Percentiles rank a stretch among this genome's conserved stretches.
Evolutionary conservation across 2,888 invertebrate genomes (phyloP).

Genomic region (Slavum lentiscoides): DNA sequence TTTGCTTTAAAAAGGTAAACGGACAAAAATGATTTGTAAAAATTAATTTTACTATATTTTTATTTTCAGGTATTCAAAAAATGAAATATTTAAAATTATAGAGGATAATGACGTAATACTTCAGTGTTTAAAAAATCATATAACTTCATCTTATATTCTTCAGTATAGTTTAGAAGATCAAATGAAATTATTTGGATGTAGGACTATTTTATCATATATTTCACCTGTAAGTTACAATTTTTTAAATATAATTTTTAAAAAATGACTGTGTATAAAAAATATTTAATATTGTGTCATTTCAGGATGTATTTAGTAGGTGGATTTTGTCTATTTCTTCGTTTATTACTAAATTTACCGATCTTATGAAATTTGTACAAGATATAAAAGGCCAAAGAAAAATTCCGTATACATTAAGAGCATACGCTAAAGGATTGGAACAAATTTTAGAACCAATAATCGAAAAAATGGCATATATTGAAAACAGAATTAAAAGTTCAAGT

Average conservation of each 20-base stretch:
- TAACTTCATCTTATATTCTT: constrained; percentile 28
- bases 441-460: constrained; percentile 41
- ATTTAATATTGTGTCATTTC: constrained; percentile 14
- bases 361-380: constrained; percentile 10
- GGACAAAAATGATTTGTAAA: neutral
- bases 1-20: constrained; percentile 40
- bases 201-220: constrained; percentile 30
- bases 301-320: constrained; percentile 41
- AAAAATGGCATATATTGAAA: constrained; percentile 38
- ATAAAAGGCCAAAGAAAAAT: constrained; percentile 20
- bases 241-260: neutral
- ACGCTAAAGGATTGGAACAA: constrained; percentile 38
- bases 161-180: constrained; percentile 28
- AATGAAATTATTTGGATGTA: constrained; percentile 26
- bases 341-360: constrained; percentile 21
- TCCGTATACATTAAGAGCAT: constrained; percentile 42
- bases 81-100: constrained; percentile 26
- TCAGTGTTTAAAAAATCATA: constrained; percentile 31
- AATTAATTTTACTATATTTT: neutral
- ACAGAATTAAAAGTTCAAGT: constrained; percentile 37
- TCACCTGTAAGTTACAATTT: constrained; percentile 23
- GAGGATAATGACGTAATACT: constrained; percentile 30
- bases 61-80: constrained; percentile 26
- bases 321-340: constrained; percentile 17
- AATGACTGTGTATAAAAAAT: neutral